phyloP scores from a whole-genome alignment of 2,888 invertebrate species.

The Dusona sp. region DNA sequence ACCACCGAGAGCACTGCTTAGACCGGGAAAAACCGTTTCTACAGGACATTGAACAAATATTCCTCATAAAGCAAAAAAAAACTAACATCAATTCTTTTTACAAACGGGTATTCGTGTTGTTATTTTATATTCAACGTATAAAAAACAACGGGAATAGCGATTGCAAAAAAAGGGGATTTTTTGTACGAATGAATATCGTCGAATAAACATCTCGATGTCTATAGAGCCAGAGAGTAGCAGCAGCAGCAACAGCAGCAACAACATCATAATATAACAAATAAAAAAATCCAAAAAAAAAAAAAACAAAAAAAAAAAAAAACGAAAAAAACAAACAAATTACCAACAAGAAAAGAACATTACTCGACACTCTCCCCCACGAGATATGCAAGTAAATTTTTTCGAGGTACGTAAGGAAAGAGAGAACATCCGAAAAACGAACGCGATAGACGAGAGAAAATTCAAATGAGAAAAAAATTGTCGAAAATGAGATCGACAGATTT shows the following conservation, averaged over 20 bases:
- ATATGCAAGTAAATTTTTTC: slow-evolving; percentile 71
- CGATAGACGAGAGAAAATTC: slow-evolving; percentile 12
- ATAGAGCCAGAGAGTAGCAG: slow-evolving; percentile 69
- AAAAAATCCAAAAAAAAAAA: slow-evolving; percentile 73
- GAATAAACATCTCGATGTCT: slow-evolving; percentile 5
- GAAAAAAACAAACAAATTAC: slow-evolving; percentile 69
- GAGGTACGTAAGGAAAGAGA: slow-evolving; percentile 72
- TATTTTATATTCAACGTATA: slow-evolving; percentile 1
- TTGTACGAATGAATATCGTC: background rate
- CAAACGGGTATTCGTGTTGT: background rate
- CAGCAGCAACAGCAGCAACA: slow-evolving; percentile 75
- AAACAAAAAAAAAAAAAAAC: slow-evolving; percentile 73
- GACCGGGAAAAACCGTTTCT: slow-evolving; percentile 64
- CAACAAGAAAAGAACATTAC: slow-evolving; percentile 77
- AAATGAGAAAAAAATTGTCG: background rate
- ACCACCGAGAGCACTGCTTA: slow-evolving; percentile 88
- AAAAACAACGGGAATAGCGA: slow-evolving; percentile 4
- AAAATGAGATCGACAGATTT: slow-evolving; percentile 1
- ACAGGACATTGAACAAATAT: slow-evolving; percentile 61
- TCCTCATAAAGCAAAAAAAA: slow-evolving; percentile 35
- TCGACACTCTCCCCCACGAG: slow-evolving; percentile 78
- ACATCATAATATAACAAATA: slow-evolving; percentile 69
- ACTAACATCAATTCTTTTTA: background rate
- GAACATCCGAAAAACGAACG: slow-evolving; percentile 56
- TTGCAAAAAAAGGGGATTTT: background rate